Evolutionary conservation across 2,797 vertebrate genomes (phyloP).

Genomic region (Paedocypris micromegethes): DNA sequence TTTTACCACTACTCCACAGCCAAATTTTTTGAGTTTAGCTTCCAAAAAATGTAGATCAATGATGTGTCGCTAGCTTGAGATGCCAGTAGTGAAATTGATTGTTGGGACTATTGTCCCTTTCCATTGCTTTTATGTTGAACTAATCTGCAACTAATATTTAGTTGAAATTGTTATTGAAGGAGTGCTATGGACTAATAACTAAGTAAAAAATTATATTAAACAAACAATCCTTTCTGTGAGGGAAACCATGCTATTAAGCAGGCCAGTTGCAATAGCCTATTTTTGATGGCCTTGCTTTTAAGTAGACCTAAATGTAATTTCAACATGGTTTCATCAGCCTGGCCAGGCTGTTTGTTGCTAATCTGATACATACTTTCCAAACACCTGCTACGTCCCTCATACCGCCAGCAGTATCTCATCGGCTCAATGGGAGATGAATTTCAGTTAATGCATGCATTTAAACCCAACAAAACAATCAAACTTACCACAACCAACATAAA

Average conservation of each 20-base stretch:
- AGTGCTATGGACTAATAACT: constrained; percentile 11
- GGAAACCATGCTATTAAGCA: constrained; percentile 34
- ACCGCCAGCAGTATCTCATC: constrained; percentile 11
- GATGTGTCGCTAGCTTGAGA: too few species aligned
- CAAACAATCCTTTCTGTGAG: constrained; percentile 2
- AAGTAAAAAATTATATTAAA: constrained; percentile 15
- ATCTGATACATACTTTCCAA: constrained; percentile 40
- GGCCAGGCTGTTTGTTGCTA: constrained; percentile 36
- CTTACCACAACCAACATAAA: constrained; percentile 8
- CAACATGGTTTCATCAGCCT: constrained; percentile 40
- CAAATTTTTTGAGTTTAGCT: too few species aligned
- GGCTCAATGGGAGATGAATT: constrained; percentile 33
- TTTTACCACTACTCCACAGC: too few species aligned
- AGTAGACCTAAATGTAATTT: constrained; percentile 41
- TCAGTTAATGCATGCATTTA: constrained; percentile 37
- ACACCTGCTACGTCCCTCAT: constrained; percentile 27
- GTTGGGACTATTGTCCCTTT: too few species aligned
- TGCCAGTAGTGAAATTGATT: too few species aligned
- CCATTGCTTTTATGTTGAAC: background rate
- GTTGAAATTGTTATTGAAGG: constrained; percentile 9
- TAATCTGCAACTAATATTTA: background rate
- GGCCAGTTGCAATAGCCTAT: constrained; percentile 11
- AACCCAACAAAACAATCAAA: constrained; percentile 31
- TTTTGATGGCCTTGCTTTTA: constrained; percentile 35
- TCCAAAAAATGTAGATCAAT: too few species aligned